Evolutionary conservation across 2,888 invertebrate species (phyloP), one percentile per base, ranked within the genome.

Genomic region (Stegophylla sp.): DNA sequence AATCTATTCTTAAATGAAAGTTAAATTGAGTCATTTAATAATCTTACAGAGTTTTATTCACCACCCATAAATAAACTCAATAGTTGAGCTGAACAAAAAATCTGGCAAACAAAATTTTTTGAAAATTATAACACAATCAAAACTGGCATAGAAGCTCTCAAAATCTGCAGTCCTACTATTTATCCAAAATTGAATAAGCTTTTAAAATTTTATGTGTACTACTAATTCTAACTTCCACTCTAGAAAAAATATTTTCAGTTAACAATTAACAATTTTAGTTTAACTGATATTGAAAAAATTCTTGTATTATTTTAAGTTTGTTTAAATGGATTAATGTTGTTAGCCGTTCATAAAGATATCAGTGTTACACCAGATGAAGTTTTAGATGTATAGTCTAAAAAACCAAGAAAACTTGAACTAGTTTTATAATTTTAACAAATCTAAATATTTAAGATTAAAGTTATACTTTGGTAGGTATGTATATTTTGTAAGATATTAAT

Each of bases 401-500:
- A 45, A 45, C 9, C 63, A 63, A 63, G 63, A 41, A 63, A 63
- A 63, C 41, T 63, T 20, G n/a, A 63, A n/a, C n/a, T 63, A 12
- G 9, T 34, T 15, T 28, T 28, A 20, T 61, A 61, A 45, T 45
- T 45, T 45, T 45, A 45, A 45, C 45, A 45, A 13, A 13, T 5
- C 45, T 13, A 13, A 45, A 45, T 45, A 45, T 9, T 13, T 45
- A 45, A 45, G 7, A 45, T 45, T 45, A 13, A 1, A 13, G 13
- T 13, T 45, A 9, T 45, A 13, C 13, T 45, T 45, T 1, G 45
- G 45, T 45, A 45, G 20, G 23, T 10, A 23, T 56, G 56, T 10
- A 20, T 56, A 56, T 56, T 12, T 23, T 23, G 23, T 56, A 23
- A 9, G 20, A 56, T 45, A 45, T 45, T n/a, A n/a, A n/a, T n/a